phyloP scores from a whole-genome alignment of 2,888 invertebrate genomes.

The Drosophila borealis region DNA sequence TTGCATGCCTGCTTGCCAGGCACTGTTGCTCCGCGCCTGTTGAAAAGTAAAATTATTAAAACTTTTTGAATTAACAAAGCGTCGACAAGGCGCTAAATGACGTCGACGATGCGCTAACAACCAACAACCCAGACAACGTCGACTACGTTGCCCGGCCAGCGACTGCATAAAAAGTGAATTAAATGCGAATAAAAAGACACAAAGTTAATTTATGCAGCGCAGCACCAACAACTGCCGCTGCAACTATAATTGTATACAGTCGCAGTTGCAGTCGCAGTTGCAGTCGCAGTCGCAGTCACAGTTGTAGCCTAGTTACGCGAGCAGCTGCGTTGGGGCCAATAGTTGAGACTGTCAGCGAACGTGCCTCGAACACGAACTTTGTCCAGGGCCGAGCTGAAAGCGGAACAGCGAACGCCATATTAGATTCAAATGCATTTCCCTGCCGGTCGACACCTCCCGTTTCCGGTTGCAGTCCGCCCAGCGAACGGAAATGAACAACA shows the following conservation, averaged over 20 bases:
- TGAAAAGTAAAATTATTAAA: conserved; percentile 73
- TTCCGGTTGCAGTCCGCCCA: conserved; percentile 48
- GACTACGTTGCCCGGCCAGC: conserved; percentile 23
- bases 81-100: conserved; percentile 63
- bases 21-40: conserved; percentile 24
- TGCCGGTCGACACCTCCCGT: conserved; percentile 65
- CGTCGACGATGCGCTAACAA: conserved; percentile 31
- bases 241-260: conserved; percentile 41
- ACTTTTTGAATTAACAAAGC: conserved; percentile 69
- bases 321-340: conserved; percentile 27
- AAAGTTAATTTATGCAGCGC: conserved; percentile 70
- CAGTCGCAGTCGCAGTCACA: conserved; percentile 13
- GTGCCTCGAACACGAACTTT: conserved; percentile 40
- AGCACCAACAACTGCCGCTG: conserved; percentile 35
- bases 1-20: conserved; percentile 36
- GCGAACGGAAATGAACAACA: conserved; percentile 71
- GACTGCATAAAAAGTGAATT: conserved; percentile 53
- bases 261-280: neutral
- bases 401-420: conserved; percentile 75
- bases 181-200: conserved; percentile 65
- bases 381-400: conserved; percentile 31
- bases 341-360: conserved; percentile 45
- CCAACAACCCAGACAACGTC: neutral
- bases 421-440: conserved; percentile 76
- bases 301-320: conserved; percentile 32